Evolutionary conservation across 2,888 invertebrate genomes (phyloP).

Genomic region (Oligia strigilis): DNA sequence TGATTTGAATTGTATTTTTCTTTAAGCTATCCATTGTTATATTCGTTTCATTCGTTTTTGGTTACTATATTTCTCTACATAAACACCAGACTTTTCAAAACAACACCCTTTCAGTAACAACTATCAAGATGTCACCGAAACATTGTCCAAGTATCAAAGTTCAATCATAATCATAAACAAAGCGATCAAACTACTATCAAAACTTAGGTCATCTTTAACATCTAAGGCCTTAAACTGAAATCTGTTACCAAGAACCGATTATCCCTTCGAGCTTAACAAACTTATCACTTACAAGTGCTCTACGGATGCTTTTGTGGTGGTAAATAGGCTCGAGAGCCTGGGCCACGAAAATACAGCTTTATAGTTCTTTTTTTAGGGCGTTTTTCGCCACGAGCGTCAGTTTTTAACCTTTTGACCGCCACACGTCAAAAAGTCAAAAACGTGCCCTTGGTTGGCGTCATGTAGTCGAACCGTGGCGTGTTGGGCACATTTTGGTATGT

Average conservation of each 20-base stretch:
- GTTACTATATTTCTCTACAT: neutral
- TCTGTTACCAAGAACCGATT: conserved; percentile 57
- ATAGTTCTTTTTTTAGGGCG: neutral
- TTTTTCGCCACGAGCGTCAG: neutral
- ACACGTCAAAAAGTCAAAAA: no score
- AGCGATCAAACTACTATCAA: conserved; percentile 37
- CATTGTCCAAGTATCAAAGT: conserved; percentile 14
- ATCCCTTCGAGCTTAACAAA: conserved; percentile 55
- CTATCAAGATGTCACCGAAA: conserved; percentile 2
- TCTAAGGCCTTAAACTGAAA: conserved; percentile 44
- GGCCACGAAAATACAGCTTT: conserved; percentile 29
- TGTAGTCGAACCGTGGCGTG: no score
- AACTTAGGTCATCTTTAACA: conserved; percentile 47
- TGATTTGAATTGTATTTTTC: neutral
- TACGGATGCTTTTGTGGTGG: conserved; percentile 57
- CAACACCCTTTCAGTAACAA: conserved; percentile 15
- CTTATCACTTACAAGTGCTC: conserved; percentile 64
- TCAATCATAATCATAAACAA: conserved; percentile 31
- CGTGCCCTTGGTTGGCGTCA: no score
- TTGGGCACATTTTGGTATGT: no score
- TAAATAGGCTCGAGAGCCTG: conserved; percentile 68
- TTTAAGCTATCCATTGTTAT: neutral
- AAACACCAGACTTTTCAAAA: neutral
- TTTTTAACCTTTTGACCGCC: neutral
- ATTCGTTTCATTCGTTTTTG: neutral